Evolutionary conservation across 2,113 vertebrate genomes (phyloP).

Genomic region (Malurus cyaneus): DNA sequence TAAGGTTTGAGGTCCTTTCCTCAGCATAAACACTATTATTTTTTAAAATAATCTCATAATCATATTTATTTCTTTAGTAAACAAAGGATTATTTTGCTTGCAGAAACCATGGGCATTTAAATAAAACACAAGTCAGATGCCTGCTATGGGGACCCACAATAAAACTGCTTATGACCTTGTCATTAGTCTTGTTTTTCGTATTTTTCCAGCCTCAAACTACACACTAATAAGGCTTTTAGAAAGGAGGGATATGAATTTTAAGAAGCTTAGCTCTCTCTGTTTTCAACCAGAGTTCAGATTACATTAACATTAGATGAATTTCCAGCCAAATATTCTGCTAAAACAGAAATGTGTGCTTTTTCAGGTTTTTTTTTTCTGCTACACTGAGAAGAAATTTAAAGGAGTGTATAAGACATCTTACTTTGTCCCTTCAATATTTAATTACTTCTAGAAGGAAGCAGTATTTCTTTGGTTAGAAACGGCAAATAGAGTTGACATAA

Average conservation of each 20-base stretch:
- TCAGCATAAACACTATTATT: constrained; percentile 46
- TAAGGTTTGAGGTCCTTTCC: not conserved
- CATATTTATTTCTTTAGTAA: constrained; percentile 53
- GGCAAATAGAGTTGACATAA: constrained; percentile 28
- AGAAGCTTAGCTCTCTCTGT: constrained; percentile 50
- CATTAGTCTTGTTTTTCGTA: constrained; percentile 58
- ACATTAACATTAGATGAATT: constrained; percentile 57
- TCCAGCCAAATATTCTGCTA: constrained; percentile 54
- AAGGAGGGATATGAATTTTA: constrained; percentile 65
- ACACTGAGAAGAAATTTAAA: not conserved
- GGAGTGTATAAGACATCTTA: not conserved
- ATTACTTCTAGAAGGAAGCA: constrained; percentile 38
- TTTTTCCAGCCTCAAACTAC: constrained; percentile 57
- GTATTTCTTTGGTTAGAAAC: constrained; percentile 25
- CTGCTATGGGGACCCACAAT: constrained; percentile 32
- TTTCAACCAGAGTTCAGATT: constrained; percentile 61
- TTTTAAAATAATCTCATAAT: constrained; percentile 51
- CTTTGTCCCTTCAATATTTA: constrained; percentile 51
- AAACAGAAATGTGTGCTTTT: constrained; percentile 32
- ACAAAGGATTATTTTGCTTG: constrained; percentile 50
- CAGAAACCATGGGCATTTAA: constrained; percentile 46
- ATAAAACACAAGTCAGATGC: constrained; percentile 44
- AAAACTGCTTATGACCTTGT: constrained; percentile 62
- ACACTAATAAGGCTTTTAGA: constrained; percentile 67
- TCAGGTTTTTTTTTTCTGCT: not conserved